A percentile compares a stretch with the other conserved stretches of the same genome.
These are phyloP conservation scores for Stenichneumon culpator DNA, from an alignment of 2,888 invertebrate genomes.

Conservation along the genomic window DNA sequence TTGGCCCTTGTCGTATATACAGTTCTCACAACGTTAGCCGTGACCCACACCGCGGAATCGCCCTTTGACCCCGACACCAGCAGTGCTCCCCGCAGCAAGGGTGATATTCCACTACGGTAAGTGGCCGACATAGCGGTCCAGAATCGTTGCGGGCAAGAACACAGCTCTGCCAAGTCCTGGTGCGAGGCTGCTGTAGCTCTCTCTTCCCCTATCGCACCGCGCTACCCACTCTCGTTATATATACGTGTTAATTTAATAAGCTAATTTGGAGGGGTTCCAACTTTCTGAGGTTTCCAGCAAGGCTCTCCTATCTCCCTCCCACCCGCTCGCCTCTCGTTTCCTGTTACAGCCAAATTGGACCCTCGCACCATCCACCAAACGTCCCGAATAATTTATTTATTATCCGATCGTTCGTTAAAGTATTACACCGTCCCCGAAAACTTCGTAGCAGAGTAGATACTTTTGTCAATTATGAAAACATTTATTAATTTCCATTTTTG, in stretches of 20 bases:
- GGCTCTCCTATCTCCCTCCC: slow-evolving; percentile 59
- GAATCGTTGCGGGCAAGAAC: slow-evolving; percentile 47
- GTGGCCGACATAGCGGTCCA: slow-evolving; percentile 24
- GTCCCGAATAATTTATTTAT: slow-evolving; percentile 79
- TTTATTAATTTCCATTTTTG: background rate
- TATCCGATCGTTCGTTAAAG: slow-evolving; percentile 65
- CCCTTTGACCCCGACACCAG: slow-evolving; percentile 56
- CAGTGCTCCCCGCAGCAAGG: slow-evolving; percentile 13
- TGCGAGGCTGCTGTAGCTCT: slow-evolving; percentile 11
- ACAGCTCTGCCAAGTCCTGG: slow-evolving; percentile 54
- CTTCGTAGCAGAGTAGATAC: background rate
- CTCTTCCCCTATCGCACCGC: slow-evolving; percentile 51
- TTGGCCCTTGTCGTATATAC: slow-evolving; percentile 13
- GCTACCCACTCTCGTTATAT: slow-evolving; percentile 40
- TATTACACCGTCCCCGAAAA: background rate
- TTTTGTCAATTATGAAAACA: background rate
- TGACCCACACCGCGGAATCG: slow-evolving; percentile 43
- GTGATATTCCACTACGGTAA: slow-evolving; percentile 20
- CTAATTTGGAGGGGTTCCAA: slow-evolving; percentile 82
- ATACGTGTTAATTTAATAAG: slow-evolving; percentile 83
- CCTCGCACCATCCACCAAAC: slow-evolving; percentile 56
- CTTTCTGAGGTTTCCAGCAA: slow-evolving; percentile 74
- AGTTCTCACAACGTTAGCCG: slow-evolving; percentile 37
- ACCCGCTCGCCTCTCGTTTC: slow-evolving; percentile 41
- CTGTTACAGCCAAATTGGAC: slow-evolving; percentile 73